Evolutionary conservation across 1,140 invertebrate genomes (phyloP), one percentile per base, ranked within the genome.

Genomic region (Paraescarpia echinospica): DNA sequence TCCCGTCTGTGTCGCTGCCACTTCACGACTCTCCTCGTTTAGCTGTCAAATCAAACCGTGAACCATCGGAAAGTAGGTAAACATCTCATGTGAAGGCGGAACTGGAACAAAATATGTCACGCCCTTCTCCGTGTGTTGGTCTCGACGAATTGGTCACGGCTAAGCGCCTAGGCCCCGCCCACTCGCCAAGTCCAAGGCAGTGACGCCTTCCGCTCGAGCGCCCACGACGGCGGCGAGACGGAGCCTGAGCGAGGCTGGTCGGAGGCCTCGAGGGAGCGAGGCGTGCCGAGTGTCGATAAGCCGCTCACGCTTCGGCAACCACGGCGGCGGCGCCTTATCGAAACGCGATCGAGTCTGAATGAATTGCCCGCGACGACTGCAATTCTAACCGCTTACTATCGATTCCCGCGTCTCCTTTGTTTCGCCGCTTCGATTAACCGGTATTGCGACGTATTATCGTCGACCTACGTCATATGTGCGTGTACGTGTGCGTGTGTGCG

Each of bases 391-490:
- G 59, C 59, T 77, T 77, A 77, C 59, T 77, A 77, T 77, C 59
- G 59, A 77, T 77, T 27, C 59, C 12, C 59, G 59, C 18, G 14
- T 18, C 18, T 77, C 59, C 22, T 77, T 77, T 77, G 59, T 77
- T 6, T 27, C 22, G 59, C 59, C 18, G 22, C 59, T 77, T 77
- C 59, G 59, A 77, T 77, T 77, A 77, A 77, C 59, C 59, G 59
- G 18, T 4, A 77, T 14, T 4, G 41, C 41, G 41, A 12, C 41
- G 14, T 77, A 77, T 77, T 77, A 77, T 77, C 59, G 59, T 18
- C 59, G 33, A 90, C 89, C 89, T 90, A 31, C 35, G 89, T 34
- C 89, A 90, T 35, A 35, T 90, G 89, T 90, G 89, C 35, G 89
- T 90, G 89, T 22, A 0, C n/a, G 89, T 90, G 89, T 90, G 89